phyloP scores from a whole-genome alignment of 2,888 invertebrate species.

The Ischnus inquisitorius region DNA sequence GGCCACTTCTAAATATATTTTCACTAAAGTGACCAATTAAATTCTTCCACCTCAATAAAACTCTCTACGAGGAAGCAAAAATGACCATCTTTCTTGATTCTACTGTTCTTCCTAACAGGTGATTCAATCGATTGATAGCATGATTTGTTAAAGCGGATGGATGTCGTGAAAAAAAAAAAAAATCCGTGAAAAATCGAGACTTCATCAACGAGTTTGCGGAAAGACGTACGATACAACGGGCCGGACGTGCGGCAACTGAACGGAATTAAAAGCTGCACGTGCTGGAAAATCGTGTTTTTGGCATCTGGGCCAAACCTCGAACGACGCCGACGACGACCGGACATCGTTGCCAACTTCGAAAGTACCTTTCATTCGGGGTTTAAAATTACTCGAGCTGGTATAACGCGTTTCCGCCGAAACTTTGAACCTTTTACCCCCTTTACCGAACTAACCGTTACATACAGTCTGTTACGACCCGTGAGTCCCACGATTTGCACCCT shows the following conservation, averaged over 20 bases:
- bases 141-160: neutral
- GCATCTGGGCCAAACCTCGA: constrained; percentile 72
- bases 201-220: constrained; percentile 30
- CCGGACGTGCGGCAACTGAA: constrained; percentile 59
- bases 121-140: no score
- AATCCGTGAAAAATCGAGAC: constrained; percentile 45
- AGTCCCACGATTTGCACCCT: constrained; percentile 18
- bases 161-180: neutral
- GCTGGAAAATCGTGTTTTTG: constrained; percentile 74
- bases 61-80: no score
- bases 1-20: no score
- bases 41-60: no score
- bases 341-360: constrained; percentile 68
- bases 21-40: no score
- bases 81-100: no score
- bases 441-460: neutral
- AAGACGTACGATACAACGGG: constrained; percentile 22
- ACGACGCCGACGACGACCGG: constrained; percentile 65
- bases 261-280: constrained; percentile 64
- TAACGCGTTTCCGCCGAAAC: constrained; percentile 63
- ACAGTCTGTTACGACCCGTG: neutral
- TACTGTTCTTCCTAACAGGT: no score
- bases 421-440: constrained; percentile 47
- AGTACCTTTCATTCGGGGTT: constrained; percentile 69
- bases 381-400: constrained; percentile 69